A percentile compares a stretch with the other conserved stretches of the same genome.
These are phyloP conservation scores for Iselma pallidipennis DNA, from an alignment of 2,888 invertebrate genomes.

Conservation along the genomic window DNA sequence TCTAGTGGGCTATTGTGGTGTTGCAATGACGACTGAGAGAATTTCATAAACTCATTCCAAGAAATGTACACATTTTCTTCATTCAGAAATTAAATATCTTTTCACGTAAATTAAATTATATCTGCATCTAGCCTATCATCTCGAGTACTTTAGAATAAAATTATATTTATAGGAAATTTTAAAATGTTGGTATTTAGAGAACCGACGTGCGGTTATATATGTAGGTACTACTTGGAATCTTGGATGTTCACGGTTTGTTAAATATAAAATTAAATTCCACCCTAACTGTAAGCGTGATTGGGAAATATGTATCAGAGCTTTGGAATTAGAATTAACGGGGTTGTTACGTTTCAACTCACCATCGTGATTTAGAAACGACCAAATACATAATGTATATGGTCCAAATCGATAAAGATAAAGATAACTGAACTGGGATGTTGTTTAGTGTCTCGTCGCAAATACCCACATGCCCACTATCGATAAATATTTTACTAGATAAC, in stretches of 20 bases:
- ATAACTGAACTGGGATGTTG: not conserved
- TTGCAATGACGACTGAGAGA: conserved; percentile 18
- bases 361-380: conserved; percentile 3
- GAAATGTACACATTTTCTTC: conserved; percentile 14
- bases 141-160: not conserved
- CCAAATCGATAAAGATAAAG: not conserved
- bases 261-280: conserved; percentile 23
- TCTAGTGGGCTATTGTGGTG: conserved; percentile 34
- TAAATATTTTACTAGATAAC: conserved; percentile 19
- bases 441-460: conserved; percentile 8
- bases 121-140: conserved; percentile 5
- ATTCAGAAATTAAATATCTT: conserved; percentile 24
- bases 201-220: no score
- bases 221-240: conserved; percentile 7
- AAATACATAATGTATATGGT: conserved; percentile 9
- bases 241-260: conserved; percentile 14
- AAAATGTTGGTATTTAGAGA: not conserved
- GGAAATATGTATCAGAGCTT: conserved; percentile 25
- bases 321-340: conserved; percentile 20
- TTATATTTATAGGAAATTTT: not conserved
- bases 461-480: not conserved
- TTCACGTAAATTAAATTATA: conserved; percentile 19
- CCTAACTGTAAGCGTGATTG: conserved; percentile 14
- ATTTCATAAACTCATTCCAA: conserved; percentile 35
- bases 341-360: conserved; percentile 7